Base-by-base conservation (phyloP, 2,888 invertebrate genomes). In the Sminthurides aquaticus region DNA sequence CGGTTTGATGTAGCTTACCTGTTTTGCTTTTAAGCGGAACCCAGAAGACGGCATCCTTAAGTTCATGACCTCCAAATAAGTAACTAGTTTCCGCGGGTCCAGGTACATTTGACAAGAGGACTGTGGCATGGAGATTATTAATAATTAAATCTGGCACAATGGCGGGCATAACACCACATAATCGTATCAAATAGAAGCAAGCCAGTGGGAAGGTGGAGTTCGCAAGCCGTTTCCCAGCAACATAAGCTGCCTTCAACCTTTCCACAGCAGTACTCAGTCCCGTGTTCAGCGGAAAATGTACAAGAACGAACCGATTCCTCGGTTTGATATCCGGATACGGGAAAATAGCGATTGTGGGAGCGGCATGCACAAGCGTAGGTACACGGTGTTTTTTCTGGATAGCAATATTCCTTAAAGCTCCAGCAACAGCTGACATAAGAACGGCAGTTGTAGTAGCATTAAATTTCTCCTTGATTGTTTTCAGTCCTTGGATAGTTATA, bases 81-180 rank as follows among this genome's bases (percentile, higher is more conserved):
- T 67, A 65, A 2, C 68, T 69, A 24, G 68, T 55, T 60, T 73
- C 72, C 1, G 68, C 65, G 1, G 74, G 72, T 15, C 74, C 74
- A 1, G 74, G 74, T 25, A 74, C 72, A 69, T 74, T 74, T 8
- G 69, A 69, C 2, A 74, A 48, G 5, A 74, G 65, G 25, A 73
- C 43, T 0, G 74, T 74, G 2, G 72, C 69, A 69, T 71, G 70
- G 8, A 65, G 49, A 8, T 52, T 24, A 1, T 65, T 52, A 64
- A 71, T 66, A 27, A 74, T 67, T 24, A 67, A 67, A 49, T 69
- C 67, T 28, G 69, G 69, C 1, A 69, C 62, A 2, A 48, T 49
- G 5, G 67, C 69, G 1, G 74, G 71, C 5, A 71, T 63, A 3
- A 70, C 66, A 49, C 72, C 74, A 56, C 70, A 64, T 1, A 71